These are phyloP conservation scores for Lepidurus couesii DNA, from an alignment of 1,140 invertebrate species.

Conservation along the genomic window DNA sequence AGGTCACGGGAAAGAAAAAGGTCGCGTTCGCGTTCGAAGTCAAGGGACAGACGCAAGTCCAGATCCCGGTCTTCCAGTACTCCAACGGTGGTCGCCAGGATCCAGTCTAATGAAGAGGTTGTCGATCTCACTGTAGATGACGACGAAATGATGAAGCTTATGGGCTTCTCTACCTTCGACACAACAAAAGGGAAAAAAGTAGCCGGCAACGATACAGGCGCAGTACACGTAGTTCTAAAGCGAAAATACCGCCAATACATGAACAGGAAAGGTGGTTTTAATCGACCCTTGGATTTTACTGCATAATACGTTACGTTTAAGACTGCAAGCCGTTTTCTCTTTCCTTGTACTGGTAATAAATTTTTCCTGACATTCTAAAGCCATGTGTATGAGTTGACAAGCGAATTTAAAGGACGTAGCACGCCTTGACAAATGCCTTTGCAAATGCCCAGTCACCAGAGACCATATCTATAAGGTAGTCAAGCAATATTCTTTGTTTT, in stretches of 20 bases:
- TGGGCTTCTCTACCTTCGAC: slow-evolving; percentile 95
- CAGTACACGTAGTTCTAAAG: slow-evolving; percentile 91
- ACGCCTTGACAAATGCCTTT: no score
- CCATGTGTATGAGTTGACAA: not conserved
- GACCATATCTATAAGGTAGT: no score
- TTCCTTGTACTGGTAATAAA: not conserved
- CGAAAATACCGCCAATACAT: slow-evolving; percentile 98
- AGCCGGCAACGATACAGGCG: slow-evolving; percentile 82
- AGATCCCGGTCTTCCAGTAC: slow-evolving; percentile 16
- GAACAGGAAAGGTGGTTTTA: slow-evolving; percentile 99
- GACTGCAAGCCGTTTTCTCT: not conserved
- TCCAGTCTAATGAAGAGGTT: slow-evolving; percentile 54
- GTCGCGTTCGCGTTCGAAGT: slow-evolving; percentile 23
- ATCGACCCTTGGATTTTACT: slow-evolving; percentile 92
- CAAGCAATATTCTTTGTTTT: no score
- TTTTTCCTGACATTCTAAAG: not conserved
- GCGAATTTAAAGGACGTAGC: not conserved
- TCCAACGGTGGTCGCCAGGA: not conserved
- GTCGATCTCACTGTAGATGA: slow-evolving; percentile 83
- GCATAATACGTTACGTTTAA: slow-evolving; percentile 46
- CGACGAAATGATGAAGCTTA: slow-evolving; percentile 90
- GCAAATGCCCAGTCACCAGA: no score
- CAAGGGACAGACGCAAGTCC: slow-evolving; percentile 19
- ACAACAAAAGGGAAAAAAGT: slow-evolving; percentile 94
- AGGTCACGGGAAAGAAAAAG: slow-evolving; percentile 23